Evolutionary conservation across 2,113 vertebrate genomes (phyloP).

Genomic region (Corynorhinus townsendii): DNA sequence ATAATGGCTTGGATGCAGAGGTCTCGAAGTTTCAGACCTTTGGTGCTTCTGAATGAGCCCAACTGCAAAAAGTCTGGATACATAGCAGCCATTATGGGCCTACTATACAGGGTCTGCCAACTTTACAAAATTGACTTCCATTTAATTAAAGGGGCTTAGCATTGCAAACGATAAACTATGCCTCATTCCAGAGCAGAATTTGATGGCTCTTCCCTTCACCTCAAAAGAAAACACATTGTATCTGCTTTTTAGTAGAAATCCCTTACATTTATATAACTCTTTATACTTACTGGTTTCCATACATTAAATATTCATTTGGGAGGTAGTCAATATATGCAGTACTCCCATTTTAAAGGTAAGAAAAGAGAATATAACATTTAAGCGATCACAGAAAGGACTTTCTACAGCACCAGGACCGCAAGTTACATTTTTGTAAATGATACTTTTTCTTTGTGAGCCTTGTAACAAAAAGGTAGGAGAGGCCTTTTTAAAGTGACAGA

Average conservation of each 20-base stretch:
- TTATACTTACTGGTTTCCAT: neutral
- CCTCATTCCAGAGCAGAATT: neutral
- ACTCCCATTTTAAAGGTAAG: neutral
- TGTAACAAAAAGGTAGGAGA: neutral
- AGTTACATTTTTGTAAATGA: neutral
- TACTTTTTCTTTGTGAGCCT: neutral
- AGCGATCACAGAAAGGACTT: neutral
- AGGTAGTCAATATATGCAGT: neutral
- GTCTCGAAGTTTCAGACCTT: neutral
- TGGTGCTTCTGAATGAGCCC: neutral
- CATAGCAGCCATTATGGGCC: neutral
- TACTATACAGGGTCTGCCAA: neutral
- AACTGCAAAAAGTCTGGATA: neutral
- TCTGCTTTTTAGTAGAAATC: slow-evolving; percentile 9
- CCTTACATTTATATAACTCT: neutral
- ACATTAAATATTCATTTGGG: neutral
- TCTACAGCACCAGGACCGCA: neutral
- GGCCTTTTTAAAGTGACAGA: neutral
- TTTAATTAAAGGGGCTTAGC: neutral
- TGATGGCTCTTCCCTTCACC: neutral
- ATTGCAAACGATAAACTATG: neutral
- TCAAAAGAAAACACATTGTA: neutral
- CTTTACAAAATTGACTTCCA: neutral
- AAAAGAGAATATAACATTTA: neutral
- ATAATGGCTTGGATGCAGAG: neutral